Conservation (phyloP, 1,140 invertebrate genomes). For the Phthorimaea operculella region DNA sequence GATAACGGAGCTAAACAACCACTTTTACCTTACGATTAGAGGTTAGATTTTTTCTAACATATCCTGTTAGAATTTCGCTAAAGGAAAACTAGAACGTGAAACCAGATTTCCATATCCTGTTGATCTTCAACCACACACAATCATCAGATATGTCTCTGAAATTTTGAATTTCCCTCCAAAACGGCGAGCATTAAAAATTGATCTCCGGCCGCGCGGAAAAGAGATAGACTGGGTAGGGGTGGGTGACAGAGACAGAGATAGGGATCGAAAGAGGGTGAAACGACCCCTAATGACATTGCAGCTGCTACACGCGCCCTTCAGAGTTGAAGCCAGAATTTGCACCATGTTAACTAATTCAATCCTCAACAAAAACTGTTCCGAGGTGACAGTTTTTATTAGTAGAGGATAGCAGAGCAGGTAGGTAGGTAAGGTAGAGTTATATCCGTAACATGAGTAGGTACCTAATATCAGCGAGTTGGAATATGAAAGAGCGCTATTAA, state of each 20-base stretch:
- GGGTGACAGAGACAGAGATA: slow-evolving; percentile 46
- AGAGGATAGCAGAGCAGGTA: too few species aligned
- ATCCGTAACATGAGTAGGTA: too few species aligned
- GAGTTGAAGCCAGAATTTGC: slow-evolving; percentile 14
- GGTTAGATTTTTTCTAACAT: background rate
- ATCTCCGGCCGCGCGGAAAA: slow-evolving; percentile 17
- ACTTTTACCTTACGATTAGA: background rate
- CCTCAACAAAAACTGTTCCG: background rate
- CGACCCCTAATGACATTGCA: slow-evolving; percentile 55
- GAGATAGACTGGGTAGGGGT: slow-evolving; percentile 42
- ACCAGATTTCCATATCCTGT: too few species aligned
- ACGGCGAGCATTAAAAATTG: slow-evolving; percentile 12
- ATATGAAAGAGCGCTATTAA: background rate
- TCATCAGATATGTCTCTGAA: background rate
- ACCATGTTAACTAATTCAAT: background rate
- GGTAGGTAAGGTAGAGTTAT: too few species aligned
- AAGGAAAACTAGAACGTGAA: too few species aligned
- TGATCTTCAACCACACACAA: too few species aligned
- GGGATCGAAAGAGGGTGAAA: slow-evolving; percentile 52
- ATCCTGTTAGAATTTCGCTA: background rate
- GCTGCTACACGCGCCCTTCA: slow-evolving; percentile 38
- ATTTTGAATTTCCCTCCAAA: slow-evolving; percentile 14
- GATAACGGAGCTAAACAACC: background rate
- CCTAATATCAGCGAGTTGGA: too few species aligned
- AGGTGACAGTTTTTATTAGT: too few species aligned